Evolutionary conservation across 2,113 vertebrate species (phyloP).

Genomic region (Pipra filicauda): DNA sequence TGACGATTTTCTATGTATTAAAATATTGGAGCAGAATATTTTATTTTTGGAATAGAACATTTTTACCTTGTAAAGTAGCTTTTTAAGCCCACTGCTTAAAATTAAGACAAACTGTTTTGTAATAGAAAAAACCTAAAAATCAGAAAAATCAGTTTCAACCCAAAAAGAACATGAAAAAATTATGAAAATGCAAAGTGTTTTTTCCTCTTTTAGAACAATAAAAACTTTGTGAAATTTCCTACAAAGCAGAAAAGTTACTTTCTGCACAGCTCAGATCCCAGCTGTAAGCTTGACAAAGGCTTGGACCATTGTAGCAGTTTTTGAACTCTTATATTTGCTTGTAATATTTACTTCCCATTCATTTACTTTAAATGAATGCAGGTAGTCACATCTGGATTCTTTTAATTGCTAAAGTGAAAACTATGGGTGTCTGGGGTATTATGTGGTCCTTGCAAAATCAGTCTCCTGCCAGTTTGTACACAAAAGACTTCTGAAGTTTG

Average conservation of each 20-base stretch:
- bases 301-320: background rate
- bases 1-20: background rate
- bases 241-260: background rate
- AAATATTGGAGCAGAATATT: background rate
- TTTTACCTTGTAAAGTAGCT: background rate
- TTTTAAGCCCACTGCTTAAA: slow-evolving; percentile 25
- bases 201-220: background rate
- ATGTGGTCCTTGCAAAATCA: background rate
- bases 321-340: background rate
- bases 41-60: background rate
- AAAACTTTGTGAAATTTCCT: background rate
- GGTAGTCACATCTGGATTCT: background rate
- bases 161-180: background rate
- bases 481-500: background rate
- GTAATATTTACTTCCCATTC: background rate
- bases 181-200: background rate
- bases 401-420: background rate
- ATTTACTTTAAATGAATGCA: background rate
- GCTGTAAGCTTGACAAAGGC: background rate
- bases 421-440: background rate
- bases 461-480: background rate
- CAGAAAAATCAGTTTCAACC: background rate
- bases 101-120: background rate
- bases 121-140: background rate
- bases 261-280: background rate